Percentiles rank a stretch among this genome's conserved stretches.
Evolutionary conservation across 2,113 vertebrate species (phyloP).

Genomic region (Lutjanus erythropterus): DNA sequence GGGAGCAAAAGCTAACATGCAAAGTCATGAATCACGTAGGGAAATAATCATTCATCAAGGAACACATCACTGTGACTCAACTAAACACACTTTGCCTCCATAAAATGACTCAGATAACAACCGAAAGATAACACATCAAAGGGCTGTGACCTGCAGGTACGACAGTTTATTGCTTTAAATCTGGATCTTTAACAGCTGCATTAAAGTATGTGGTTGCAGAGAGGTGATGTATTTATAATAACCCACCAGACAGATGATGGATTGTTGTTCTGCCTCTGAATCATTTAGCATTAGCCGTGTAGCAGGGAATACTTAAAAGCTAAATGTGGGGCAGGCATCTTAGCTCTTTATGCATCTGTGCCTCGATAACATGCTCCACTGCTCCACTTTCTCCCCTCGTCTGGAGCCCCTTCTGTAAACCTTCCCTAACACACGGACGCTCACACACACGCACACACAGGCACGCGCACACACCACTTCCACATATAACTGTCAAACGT

Average conservation of each 20-base stretch:
- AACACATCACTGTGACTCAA: conserved; percentile 19
- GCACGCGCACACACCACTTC: background rate
- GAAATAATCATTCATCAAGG: conserved; percentile 12
- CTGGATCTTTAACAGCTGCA: background rate
- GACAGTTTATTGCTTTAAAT: background rate
- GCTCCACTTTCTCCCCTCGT: conserved; percentile 63
- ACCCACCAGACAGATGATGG: conserved; percentile 53
- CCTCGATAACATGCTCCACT: conserved; percentile 70
- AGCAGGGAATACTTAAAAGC: conserved; percentile 67
- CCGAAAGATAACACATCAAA: background rate
- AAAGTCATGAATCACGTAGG: conserved; percentile 27
- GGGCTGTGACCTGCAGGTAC: background rate
- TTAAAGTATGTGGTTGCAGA: background rate
- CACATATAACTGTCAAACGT: background rate
- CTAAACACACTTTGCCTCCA: background rate
- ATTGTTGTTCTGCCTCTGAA: conserved; percentile 73
- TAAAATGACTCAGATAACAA: background rate
- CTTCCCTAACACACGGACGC: background rate
- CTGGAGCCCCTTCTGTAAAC: conserved; percentile 43
- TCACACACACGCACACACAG: conserved; percentile 5
- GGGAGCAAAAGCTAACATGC: conserved; percentile 9
- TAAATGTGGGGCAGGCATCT: conserved; percentile 73
- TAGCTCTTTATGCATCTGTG: conserved; percentile 69
- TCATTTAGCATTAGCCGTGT: conserved; percentile 74
- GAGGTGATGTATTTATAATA: conserved; percentile 63